Evolutionary conservation across 2,113 vertebrate species (phyloP), one percentile per base, ranked within the genome.

Genomic region (Oreocharis arfaki): DNA sequence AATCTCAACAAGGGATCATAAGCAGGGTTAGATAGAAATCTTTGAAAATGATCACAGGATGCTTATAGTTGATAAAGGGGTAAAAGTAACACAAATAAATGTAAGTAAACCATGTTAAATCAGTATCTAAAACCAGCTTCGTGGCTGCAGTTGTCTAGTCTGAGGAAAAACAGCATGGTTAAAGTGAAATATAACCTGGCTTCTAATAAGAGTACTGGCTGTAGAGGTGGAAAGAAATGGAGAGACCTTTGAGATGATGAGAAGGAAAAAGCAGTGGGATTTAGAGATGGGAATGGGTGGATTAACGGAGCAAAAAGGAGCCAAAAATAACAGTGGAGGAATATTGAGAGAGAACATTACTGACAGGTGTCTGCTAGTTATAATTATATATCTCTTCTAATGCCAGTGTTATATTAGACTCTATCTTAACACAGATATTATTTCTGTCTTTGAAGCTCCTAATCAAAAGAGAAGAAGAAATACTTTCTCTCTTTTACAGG

Each of bases 251-350:
- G 85, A 94, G 92, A 93, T 80, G 85, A 85, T 52, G 75, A 86
- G 63, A 90, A 96, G 75, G 64, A 91, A 90, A 95, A 96, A 86
- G 71, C 79, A 78, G 76, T 59, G 73, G 73, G 79, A 92, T 94
- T 94, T 94, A 82, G 83, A 96, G 79, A 92, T 0, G 3, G 96
- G 82, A 93, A 95, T 90, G 71, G 68, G 60, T 84, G 93, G 87
- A 93, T 96, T 96, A 94, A 80, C 0, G 0, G 53, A 93, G 90
- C 60, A 92, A 95, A 96, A 93, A n/a, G 35, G 20, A 93, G 92
- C 90, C 92, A 95, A 96, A 96, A 96, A 94, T 90, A 95, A 94
- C 87, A 90, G 82, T 61, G 60, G 55, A 92, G 56, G 60, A 96
- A 77, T 92, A 90, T 13, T 91, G 87, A 95, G 78, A 95, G 63